Base-by-base conservation (phyloP, 2,888 invertebrate species). In the Sthenelais limicola region DNA sequence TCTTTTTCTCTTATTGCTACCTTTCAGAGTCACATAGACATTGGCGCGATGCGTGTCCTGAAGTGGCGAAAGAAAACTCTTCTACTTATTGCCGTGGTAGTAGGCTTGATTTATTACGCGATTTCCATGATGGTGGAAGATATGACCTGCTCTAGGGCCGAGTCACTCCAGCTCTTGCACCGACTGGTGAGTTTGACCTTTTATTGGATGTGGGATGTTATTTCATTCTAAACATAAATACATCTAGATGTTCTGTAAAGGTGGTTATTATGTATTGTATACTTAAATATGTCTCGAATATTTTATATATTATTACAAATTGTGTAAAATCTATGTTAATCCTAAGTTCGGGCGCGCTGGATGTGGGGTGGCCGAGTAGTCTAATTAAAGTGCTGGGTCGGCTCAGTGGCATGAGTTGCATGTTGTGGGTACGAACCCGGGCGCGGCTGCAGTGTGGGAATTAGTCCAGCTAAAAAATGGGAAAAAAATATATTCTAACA, bases 101-200 rank as follows among this genome's bases (percentile, higher is more conserved):
- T 62, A 24, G 26, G 38, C 4, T 24, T 15, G 1, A 3, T 62
- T 35, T 62, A 43, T 21, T n/a, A 5, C 21, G 9, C 43, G 24
- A 24, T 38, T 24, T 62, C 62, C 35, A 38, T 35, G 62, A 15
- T 62, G 38, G 43, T 43, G 2, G 38, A 4, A 21, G 62, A 62
- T 26, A 24, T 38, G 38, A 2, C 38, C 35, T 62, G 62, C 62
- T 62, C 62, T 26, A 35, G 21, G 5, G 38, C 38, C n/a, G 62
- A 62, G 38, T 62, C 62, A 1, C 62, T 26, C 21, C 62, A 62
- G 26, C 62, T 62, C 24, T 24, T 62, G 3, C 26, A 62, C 38
- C 62, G 43, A 62, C 62, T 62, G 5, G 62, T 62, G 26, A 62
- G 62, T 38, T n/a, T n/a, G n/a, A n/a, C n/a, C n/a, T n/a, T n/a